Base-by-base conservation (phyloP, 2,113 vertebrate species). In the Tragulus kanchil region DNA sequence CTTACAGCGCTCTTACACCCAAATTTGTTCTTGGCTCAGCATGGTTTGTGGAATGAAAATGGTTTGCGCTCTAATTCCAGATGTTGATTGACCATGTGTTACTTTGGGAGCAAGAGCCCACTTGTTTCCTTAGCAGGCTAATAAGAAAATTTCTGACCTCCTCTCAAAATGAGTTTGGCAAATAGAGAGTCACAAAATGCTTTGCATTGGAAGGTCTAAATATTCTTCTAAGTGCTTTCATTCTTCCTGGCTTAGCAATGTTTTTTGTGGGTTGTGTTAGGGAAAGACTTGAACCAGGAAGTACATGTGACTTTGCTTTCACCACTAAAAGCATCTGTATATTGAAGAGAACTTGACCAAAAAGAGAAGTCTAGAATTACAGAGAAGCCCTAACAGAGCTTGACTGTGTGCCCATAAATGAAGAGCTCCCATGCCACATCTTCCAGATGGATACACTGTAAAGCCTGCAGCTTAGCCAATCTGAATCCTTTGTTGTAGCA, bases 61-160 rank as follows among this genome's bases (percentile, higher is more conserved):
- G 52, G 8, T 94, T 97, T 89, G 64, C 56, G 21, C 94, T 97
- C 65, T 96, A 62, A 95, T 94, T 94, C 86, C 86, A 88, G 58
- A 58, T 93, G 92, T 84, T 69, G 83, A 95, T 69, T 92, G 89
- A 64, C 54, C 71, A 79, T 89, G 54, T 94, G 92, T 83, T 95
- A 85, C 82, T 77, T 36, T 90, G 90, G 85, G 78, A 97, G 75
- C 73, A 82, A 42, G 17, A 85, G 77, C 9, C 6, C 19, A 84
- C 79, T 93, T 59, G 50, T 67, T 79, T 95, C 75, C 65, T 84
- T 81, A 84, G 90, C 85, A 85, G 23, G 31, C 84, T 94, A 89
- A 86, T 81, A 91, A 95, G 85, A 93, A 97, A 89, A 91, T 92
- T 88, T 95, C 83, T 84, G 84, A 83, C 71, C 83, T 92, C 21